phyloP scores from a whole-genome alignment of 2,888 invertebrate species.

The Gnatocerus cornutus region DNA sequence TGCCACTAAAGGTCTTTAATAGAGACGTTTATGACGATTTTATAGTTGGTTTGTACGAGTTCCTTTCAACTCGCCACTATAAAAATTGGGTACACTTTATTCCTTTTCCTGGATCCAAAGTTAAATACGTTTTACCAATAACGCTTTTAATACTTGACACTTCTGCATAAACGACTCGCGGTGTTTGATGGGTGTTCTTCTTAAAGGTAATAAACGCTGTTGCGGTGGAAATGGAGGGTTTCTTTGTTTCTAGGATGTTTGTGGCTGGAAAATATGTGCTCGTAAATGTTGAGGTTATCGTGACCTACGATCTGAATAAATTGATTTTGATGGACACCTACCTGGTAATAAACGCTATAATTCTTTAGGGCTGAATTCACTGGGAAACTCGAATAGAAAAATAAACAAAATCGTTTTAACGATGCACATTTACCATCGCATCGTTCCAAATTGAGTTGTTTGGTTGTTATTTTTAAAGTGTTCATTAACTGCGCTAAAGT shows the following conservation, averaged over 20 bases:
- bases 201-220: background rate
- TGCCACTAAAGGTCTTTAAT: conserved; percentile 56
- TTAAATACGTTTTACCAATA: conserved; percentile 28
- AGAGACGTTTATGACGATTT: conserved; percentile 61
- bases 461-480: too few species aligned
- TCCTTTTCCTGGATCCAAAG: conserved; percentile 29
- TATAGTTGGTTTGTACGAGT: conserved; percentile 53
- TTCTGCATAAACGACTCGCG: background rate
- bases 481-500: too few species aligned
- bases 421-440: too few species aligned
- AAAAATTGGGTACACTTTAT: conserved; percentile 46
- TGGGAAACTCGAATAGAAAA: too few species aligned
- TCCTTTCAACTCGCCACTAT: conserved; percentile 47
- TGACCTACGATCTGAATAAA: conserved; percentile 1
- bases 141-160: background rate
- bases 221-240: background rate
- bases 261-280: conserved; percentile 8
- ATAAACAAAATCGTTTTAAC: too few species aligned
- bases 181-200: conserved; percentile 1
- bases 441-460: too few species aligned
- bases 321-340: conserved; percentile 8
- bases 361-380: too few species aligned
- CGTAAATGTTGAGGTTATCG: conserved; percentile 2
- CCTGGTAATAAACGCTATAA: background rate
- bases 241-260: conserved; percentile 2